phyloP scores from a whole-genome alignment of 2,113 vertebrate species.

The Myotis brandtii region DNA sequence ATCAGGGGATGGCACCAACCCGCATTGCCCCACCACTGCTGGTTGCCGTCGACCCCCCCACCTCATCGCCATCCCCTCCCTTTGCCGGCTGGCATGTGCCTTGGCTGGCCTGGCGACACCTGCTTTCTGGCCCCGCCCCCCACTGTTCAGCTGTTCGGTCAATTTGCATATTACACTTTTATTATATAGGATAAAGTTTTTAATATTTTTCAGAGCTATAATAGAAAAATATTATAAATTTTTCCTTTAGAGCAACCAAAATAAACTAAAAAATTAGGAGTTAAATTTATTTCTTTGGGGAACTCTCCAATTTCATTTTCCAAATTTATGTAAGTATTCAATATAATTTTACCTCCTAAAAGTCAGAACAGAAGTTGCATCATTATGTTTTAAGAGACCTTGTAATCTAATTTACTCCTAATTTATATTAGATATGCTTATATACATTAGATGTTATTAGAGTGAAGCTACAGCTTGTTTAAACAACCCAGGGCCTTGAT shows the following conservation, averaged over 20 bases:
- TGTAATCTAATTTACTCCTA: neutral
- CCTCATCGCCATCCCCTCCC: too few relatives aligned
- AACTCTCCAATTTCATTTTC: neutral
- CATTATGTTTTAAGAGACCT: neutral
- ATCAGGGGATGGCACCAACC: too few relatives aligned
- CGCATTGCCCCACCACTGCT: too few relatives aligned
- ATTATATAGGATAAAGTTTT: neutral
- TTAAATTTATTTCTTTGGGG: neutral
- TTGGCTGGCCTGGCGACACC: too few relatives aligned
- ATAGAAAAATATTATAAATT: neutral
- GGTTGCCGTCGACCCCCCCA: too few relatives aligned
- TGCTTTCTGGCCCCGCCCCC: too few relatives aligned
- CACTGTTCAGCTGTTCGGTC: too few relatives aligned
- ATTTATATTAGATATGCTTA: neutral
- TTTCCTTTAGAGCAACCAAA: neutral
- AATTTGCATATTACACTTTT: too few relatives aligned
- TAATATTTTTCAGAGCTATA: neutral
- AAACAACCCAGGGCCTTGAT: neutral
- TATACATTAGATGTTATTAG: conserved; percentile 23
- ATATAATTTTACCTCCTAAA: neutral
- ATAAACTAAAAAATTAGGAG: neutral
- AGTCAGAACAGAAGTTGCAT: neutral
- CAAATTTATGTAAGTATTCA: neutral
- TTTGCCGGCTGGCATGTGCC: too few relatives aligned
- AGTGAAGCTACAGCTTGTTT: neutral